Base-by-base conservation (phyloP, 2,113 vertebrate genomes). In the Trochalopteron elliotii region DNA sequence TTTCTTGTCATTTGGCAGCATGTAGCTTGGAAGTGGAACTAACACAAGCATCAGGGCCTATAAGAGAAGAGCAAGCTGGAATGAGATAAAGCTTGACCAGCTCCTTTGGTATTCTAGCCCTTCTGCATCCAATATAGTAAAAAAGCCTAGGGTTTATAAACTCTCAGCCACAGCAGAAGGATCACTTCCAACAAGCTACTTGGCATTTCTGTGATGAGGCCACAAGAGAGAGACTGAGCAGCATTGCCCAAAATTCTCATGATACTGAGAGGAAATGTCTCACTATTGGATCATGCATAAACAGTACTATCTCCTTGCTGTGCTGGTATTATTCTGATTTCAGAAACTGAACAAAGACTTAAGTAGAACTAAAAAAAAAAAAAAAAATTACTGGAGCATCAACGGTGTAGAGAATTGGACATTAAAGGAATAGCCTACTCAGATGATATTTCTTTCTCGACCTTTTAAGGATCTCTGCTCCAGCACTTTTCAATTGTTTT, bases 221-320 rank as follows among this genome's bases (percentile, higher is more conserved):
- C 12, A 10, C 2, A 39, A 39, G 8, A 39, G 13, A 45, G 44
- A 83, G 7, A 37, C 42, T 55, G 39, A 84, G 57, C 28, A 70
- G 60, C 31, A n/a, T 21, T 44, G 33, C 24, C 24, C 60, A 82
- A 71, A 84, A 63, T 44, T 74, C 14, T 68, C 53, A 52, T n/a
- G 23, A 47, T 69, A 7, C 15, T 42, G 61, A 59, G 27, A 84
- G 31, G 39, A 84, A 57, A 71, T 15, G 19, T 61, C 33, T 85
- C 35, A 27, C 27, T 88, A 14, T 6, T 12, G 1, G n/a, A 70
- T n/a, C 12, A 18, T 21, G 12, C 33, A 22, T 31, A 70, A 85
- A 35, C 0, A 0, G 9, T 27, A 17, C 19, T 37, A 4, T 61
- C 14, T 45, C 12, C 22, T 75, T 39, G 4, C 27, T 74, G 60